phyloP scores from a whole-genome alignment of 30 jellyfish, hydroid and myxozoan genomes.

The Aurelia sp. region DNA sequence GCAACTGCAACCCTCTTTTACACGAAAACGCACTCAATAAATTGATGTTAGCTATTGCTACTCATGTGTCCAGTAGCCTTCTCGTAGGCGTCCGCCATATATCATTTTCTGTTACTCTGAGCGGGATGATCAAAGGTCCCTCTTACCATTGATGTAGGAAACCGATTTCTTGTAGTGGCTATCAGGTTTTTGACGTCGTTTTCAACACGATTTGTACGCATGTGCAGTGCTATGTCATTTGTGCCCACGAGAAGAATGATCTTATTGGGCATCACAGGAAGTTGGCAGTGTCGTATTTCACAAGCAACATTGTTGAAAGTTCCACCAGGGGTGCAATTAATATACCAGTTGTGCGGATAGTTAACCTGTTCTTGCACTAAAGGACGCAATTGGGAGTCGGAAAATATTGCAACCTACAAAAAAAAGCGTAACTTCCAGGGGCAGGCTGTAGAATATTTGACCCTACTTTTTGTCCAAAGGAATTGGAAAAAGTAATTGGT shows the following conservation, averaged over 20 bases:
- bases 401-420: not conserved
- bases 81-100: not conserved
- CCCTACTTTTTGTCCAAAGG: not conserved
- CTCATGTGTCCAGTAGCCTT: not conserved
- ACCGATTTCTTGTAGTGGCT: not conserved
- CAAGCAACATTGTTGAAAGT: not conserved
- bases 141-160: slow-evolving; percentile 8
- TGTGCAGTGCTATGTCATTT: slow-evolving; percentile 7
- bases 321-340: slow-evolving; percentile 10
- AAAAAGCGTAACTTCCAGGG: not conserved
- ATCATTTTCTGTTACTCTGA: not conserved
- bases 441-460: not conserved
- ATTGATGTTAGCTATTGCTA: too few species aligned
- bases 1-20: too few species aligned
- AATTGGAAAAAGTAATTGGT: too few species aligned
- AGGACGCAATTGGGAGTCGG: slow-evolving; percentile 15
- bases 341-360: not conserved
- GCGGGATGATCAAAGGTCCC: too few species aligned
- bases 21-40: too few species aligned
- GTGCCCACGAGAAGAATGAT: slow-evolving; percentile 24
- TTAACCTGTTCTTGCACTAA: not conserved
- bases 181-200: not conserved
- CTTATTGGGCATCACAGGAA: not conserved
- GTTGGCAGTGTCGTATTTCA: not conserved
- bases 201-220: not conserved